These are phyloP conservation scores for Microcebus tavaratra DNA, from an alignment of 2,113 vertebrate genomes.

Conservation along the genomic window DNA sequence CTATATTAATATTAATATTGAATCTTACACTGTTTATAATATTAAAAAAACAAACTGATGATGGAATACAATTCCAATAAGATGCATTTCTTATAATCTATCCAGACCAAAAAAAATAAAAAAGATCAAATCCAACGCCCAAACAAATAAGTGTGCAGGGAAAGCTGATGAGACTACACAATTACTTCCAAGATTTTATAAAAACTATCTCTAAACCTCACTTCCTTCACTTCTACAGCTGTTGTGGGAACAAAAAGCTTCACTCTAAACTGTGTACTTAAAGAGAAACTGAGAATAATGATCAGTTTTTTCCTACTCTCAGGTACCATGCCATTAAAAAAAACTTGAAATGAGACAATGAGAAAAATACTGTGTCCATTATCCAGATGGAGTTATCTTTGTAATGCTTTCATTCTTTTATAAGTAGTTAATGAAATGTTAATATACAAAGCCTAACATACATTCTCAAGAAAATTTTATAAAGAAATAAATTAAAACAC, in stretches of 20 bases:
- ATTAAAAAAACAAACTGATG: not conserved
- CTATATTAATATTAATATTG: not conserved
- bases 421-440: not conserved
- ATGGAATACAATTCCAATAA: constrained; percentile 28
- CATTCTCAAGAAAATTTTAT: not conserved
- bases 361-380: not conserved
- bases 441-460: not conserved
- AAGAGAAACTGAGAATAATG: not conserved
- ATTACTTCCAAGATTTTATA: constrained; percentile 2
- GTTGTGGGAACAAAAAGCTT: not conserved
- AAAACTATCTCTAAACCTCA: not conserved
- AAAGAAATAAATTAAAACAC: constrained; percentile 1
- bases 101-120: not conserved
- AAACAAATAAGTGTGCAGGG: not conserved
- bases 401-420: not conserved
- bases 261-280: not conserved
- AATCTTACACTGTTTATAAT: not conserved
- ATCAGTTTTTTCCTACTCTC: not conserved
- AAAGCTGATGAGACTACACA: not conserved
- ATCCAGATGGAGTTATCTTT: not conserved
- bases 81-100: not conserved
- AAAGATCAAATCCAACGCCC: not conserved
- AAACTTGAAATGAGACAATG: not conserved
- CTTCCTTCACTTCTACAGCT: not conserved
- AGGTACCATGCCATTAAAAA: not conserved